phyloP scores from a whole-genome alignment of 2,888 invertebrate species.

The Ellobium chinense region DNA sequence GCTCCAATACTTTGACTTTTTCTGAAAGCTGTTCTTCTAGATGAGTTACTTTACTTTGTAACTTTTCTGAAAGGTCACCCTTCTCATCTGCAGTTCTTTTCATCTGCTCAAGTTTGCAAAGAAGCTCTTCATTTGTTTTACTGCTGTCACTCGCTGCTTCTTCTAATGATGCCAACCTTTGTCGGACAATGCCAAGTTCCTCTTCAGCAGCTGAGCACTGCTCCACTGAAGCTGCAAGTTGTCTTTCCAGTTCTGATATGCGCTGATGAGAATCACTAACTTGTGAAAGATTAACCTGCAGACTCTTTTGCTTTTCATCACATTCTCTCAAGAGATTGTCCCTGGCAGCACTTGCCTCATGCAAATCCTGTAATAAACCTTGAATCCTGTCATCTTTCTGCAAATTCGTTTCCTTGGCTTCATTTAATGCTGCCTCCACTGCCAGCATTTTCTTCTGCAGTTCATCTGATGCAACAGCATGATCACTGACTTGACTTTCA shows the following conservation, averaged over 20 bases:
- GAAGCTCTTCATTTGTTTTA: constrained; percentile 3
- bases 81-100: constrained; percentile 7
- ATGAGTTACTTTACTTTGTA: neutral
- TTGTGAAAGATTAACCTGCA: neutral
- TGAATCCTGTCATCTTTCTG: constrained; percentile 41
- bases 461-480: neutral
- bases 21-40: neutral
- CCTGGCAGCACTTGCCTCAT: neutral
- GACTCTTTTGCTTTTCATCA: constrained; percentile 1
- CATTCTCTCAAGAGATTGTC: neutral
- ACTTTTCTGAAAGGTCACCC: neutral
- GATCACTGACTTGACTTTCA: neutral
- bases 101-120: neutral
- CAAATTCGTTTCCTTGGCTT: constrained; percentile 42
- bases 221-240: constrained; percentile 2
- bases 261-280: constrained; percentile 17
- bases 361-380: constrained; percentile 11
- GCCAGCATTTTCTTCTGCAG: neutral
- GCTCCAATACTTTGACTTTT: neutral
- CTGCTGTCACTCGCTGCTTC: neutral
- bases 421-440: neutral
- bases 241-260: constrained; percentile 1
- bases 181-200: neutral
- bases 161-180: neutral
- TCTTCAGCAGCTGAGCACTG: neutral